Percentiles rank a stretch among this genome's conserved stretches.
phyloP scores from a whole-genome alignment of 2,888 invertebrate genomes.

The Bembecia ichneumoniformis region DNA sequence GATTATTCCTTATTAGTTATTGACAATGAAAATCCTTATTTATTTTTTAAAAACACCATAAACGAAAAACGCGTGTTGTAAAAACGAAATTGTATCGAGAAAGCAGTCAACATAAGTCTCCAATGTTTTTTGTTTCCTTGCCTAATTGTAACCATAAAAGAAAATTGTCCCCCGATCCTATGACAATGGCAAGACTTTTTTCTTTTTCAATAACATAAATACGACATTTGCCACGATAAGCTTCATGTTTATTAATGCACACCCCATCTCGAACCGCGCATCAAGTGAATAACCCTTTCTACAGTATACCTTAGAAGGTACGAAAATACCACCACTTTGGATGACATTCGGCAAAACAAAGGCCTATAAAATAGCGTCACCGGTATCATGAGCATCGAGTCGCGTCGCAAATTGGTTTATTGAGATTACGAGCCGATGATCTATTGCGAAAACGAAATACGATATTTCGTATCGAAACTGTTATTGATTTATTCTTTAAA shows the following conservation, averaged over 20 bases:
- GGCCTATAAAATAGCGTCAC: slow-evolving; percentile 31
- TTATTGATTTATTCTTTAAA: too few species aligned
- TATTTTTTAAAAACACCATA: too few species aligned
- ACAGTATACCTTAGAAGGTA: slow-evolving; percentile 27
- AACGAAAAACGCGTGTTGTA: too few species aligned
- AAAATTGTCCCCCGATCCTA: background rate
- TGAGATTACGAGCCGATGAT: slow-evolving; percentile 38
- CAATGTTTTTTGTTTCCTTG: background rate
- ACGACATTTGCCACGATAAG: slow-evolving; percentile 1
- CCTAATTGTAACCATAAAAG: background rate
- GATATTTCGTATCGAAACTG: too few species aligned
- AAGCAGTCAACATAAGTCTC: too few species aligned
- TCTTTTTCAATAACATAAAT: background rate
- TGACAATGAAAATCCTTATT: too few species aligned
- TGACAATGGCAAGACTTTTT: background rate
- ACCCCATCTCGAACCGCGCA: slow-evolving; percentile 14
- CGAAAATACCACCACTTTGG: slow-evolving; percentile 2
- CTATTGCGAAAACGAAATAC: slow-evolving; percentile 7
- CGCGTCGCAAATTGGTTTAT: slow-evolving; percentile 59
- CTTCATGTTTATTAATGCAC: slow-evolving; percentile 1
- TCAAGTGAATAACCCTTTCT: slow-evolving; percentile 32
- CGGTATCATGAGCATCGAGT: slow-evolving; percentile 11
- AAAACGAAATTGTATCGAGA: too few species aligned
- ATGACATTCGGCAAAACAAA: slow-evolving; percentile 26
- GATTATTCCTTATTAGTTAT: too few species aligned